Evolutionary conservation across 2,888 invertebrate genomes (phyloP).

Genomic region (Mesorhabditis belari): DNA sequence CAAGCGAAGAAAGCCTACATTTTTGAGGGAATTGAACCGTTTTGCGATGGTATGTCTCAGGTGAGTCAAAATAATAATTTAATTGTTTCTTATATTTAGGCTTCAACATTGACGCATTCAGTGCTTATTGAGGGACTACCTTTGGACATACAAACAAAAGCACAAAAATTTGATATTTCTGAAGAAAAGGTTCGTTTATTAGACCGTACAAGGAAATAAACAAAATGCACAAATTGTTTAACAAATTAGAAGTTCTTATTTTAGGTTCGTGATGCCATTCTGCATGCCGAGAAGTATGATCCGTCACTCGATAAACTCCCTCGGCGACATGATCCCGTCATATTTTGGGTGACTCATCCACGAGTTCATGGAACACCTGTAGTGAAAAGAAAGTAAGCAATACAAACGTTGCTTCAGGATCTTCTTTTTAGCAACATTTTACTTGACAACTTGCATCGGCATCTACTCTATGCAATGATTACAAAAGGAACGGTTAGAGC

Average conservation of each 20-base stretch:
- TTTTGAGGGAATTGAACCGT: conserved; percentile 40
- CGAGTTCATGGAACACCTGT: conserved; percentile 46
- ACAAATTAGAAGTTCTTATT: background rate
- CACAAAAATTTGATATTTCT: conserved; percentile 18
- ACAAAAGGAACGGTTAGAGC: conserved; percentile 16
- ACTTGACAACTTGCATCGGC: conserved; percentile 42
- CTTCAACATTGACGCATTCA: conserved; percentile 36
- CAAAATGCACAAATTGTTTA: background rate
- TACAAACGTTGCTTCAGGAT: background rate
- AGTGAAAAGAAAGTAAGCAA: conserved; percentile 38
- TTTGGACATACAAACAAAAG: conserved; percentile 20
- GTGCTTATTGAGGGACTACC: conserved; percentile 33
- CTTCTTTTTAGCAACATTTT: conserved; percentile 42
- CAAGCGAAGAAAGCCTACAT: conserved; percentile 27
- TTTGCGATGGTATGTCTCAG: conserved; percentile 47
- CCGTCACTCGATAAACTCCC: conserved; percentile 46
- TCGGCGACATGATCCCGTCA: conserved; percentile 42
- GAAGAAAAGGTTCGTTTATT: conserved; percentile 17
- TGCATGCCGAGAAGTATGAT: conserved; percentile 47
- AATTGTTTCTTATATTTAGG: conserved; percentile 14
- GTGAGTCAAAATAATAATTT: background rate
- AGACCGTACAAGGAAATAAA: too few relatives aligned
- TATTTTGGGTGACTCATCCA: conserved; percentile 46
- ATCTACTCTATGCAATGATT: conserved; percentile 29
- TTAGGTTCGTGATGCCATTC: conserved; percentile 40